Base-by-base conservation (phyloP, 2,797 vertebrate species). In the Lateolabrax maculatus region DNA sequence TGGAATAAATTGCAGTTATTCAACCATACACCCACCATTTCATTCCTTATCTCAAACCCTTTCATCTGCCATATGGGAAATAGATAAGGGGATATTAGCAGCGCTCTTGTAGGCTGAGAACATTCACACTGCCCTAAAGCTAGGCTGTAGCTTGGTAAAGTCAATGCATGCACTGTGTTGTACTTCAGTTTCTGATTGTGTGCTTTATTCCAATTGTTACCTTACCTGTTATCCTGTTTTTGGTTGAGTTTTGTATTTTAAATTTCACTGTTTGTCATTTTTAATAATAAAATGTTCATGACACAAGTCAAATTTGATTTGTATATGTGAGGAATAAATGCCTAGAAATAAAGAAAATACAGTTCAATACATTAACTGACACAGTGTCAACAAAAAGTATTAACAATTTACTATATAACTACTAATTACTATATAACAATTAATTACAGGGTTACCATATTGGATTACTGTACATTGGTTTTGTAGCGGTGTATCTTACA, bases 1-100 rank as follows among this genome's bases (percentile, higher is more conserved):
- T 71, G 58, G 64, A 67, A 77, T 69, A 77, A 55, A 75, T 60
- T 76, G n/a, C 43, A 39, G 55, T 58, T 52, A 61, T 79, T 65
- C 9, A 2, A n/a, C n/a, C n/a, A n/a, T 53, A 73, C 56, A 68
- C 9, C 25, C 48, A 68, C 41, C 6, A 25, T 83, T 83, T 70
- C 29, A 51, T 71, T 65, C 51, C 77, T 77, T 80, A 85, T 84
- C 75, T 73, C 44, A 21, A 23, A 81, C 8, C 56, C 75, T 87
- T 89, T 87, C 64, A 84, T 86, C 75, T 67, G 62, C 48, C 70
- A 80, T 61, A 77, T 52, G 75, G 66, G 66, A 44, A 39, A 63
- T 21, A 62, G 58, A 72, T 58, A 57, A 49, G 49, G 39, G 75
- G 58, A 61, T 29, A 56, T 51, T 29, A 64, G 71, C 7, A 37